Base-by-base conservation (phyloP, 1,140 invertebrate species). In the Asbolus verrucosus region DNA sequence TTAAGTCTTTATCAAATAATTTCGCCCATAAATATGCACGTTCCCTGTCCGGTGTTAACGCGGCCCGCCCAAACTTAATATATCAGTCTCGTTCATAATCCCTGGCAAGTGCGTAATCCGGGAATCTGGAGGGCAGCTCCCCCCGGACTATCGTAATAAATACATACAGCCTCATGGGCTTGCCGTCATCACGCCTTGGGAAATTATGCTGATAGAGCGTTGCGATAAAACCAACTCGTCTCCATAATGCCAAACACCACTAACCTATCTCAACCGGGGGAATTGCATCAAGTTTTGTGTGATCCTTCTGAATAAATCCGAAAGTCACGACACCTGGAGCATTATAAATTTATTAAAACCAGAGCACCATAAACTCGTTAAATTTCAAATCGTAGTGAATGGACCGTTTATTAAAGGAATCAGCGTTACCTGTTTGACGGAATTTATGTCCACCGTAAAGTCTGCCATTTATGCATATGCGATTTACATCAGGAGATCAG, bases 111-210 rank as follows among this genome's bases (percentile, higher is more conserved):
- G 46, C 21, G 46, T 54, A 54, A 54, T 54, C 46, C 19, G 33
- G 46, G 19, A 24, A 18, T 50, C 43, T 8, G 33, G 33, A 36
- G 43, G 43, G 1, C 46, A 54, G 19, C 13, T 54, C 46, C 46
- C 27, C 46, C 46, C 21, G 61, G 61, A 38, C 33, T 63, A 39
- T 63, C 39, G 61, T 39, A 39, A 63, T 63, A 63, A 63, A 63
- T 63, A 63, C 61, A 9, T 27, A 63, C 24, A 27, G 39, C 39
- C 61, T 24, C 39, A 39, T 38, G 61, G 39, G 61, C 14, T 14
- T 21, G 33, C 33, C 39, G 61, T 63, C 61, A 63, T 63, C 61
- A 63, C 33, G 61, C 61, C 61, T 63, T 63, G 61, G 61, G 61
- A 63, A 63, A 63, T 63, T 63, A 63, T 63, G 61, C 16, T 63